phyloP scores from a whole-genome alignment of 1,140 invertebrate species.

The Planococcus citri region DNA sequence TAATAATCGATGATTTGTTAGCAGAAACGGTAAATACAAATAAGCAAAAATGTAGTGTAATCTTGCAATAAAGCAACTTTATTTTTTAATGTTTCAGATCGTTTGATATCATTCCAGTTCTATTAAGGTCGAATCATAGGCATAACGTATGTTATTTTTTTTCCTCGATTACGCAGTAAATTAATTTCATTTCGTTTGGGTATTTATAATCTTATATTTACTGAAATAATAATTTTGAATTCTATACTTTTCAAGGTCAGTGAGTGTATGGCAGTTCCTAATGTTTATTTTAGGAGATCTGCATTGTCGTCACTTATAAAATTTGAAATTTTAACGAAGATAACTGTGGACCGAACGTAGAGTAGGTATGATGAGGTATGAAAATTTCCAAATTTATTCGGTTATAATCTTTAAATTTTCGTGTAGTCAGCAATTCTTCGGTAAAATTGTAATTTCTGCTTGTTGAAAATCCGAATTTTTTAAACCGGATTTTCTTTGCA shows the following conservation, averaged over 20 bases:
- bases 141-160: neutral
- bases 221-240: constrained; percentile 1
- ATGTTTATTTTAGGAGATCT: neutral
- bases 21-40: neutral
- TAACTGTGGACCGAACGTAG: neutral
- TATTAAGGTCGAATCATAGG: constrained; percentile 2
- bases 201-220: neutral
- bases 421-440: neutral
- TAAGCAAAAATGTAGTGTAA: neutral
- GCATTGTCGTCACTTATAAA: neutral
- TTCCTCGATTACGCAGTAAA: neutral
- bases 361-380: neutral
- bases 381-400: neutral
- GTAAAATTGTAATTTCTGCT: neutral
- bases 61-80: constrained; percentile 2
- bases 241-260: neutral
- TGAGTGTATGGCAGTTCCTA: neutral
- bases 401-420: constrained; percentile 1
- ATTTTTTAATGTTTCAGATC: constrained; percentile 8
- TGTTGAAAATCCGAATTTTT: too few species aligned
- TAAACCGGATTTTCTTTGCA: too few species aligned
- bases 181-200: neutral
- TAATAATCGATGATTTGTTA: neutral
- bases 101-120: constrained; percentile 6
- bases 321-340: neutral